phyloP scores from a whole-genome alignment of 2,888 invertebrate species.

The Micropterix aruncella region DNA sequence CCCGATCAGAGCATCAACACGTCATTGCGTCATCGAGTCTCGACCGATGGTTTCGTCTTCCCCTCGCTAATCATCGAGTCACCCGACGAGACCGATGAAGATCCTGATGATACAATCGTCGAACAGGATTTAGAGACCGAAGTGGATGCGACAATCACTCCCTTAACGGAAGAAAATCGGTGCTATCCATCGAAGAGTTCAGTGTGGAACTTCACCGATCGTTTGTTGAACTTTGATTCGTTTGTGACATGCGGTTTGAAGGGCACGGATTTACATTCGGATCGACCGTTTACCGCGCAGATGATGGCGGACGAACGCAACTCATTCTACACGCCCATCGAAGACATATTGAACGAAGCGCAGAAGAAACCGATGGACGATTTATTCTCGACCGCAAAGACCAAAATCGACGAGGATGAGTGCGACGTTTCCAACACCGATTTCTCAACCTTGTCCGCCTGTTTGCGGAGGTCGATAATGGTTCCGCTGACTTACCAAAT shows the following conservation, averaged over 20 bases:
- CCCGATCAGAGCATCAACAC: conserved; percentile 19
- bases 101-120: conserved; percentile 13
- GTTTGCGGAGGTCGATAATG: conserved; percentile 50
- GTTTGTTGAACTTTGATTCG: conserved; percentile 28
- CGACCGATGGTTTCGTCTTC: conserved; percentile 29
- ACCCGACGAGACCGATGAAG: conserved; percentile 17
- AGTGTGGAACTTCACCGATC: conserved; percentile 32
- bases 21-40: conserved; percentile 14
- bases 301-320: conserved; percentile 20
- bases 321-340: conserved; percentile 28
- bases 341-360: conserved; percentile 27
- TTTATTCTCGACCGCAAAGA: conserved; percentile 21
- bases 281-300: conserved; percentile 21
- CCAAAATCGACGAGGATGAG: conserved; percentile 20
- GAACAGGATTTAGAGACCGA: conserved; percentile 15
- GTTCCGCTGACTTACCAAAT: conserved; percentile 54
- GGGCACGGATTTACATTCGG: conserved; percentile 19
- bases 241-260: conserved; percentile 34
- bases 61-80: conserved; percentile 21
- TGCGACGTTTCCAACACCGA: conserved; percentile 24
- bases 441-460: conserved; percentile 39
- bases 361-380: conserved; percentile 29
- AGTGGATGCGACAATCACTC: not conserved
- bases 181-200: conserved; percentile 17
- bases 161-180: conserved; percentile 5